Base-by-base conservation (phyloP, 2,113 vertebrate genomes). In the Speoplatyrhinus poulsoni region DNA sequence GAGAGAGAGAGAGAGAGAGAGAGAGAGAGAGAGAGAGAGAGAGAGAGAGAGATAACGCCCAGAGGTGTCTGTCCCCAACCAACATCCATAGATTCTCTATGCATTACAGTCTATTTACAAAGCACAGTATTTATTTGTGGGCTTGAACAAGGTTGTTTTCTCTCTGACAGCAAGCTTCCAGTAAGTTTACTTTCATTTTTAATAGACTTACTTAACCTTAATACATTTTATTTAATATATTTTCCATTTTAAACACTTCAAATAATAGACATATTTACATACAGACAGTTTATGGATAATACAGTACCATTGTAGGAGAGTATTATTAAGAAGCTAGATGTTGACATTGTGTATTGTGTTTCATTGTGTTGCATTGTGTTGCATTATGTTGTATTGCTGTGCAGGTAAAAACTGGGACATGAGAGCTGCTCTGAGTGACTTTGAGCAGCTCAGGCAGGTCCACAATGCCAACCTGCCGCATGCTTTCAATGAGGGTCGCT, bases 321-420 rank as follows among this genome's bases (percentile, higher is more conserved):
- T 16, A 12, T 15, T 9, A 59, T 32, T 3, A 13, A 41, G 36
- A 41, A 41, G 36, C 5, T 41, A 26, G 58, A 48, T 15, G 33
- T 62, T 53, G 60, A 6, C 46, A 11, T 3, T 60, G 9, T 6
- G 33, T 16, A 16, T 26, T 17, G 1, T 3, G 15, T 48, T 48
- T 67, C 49, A 26, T 16, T 41, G 26, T 58, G 17, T 26, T 26
- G 26, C 26, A 26, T 26, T 76, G 46, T 65, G 41, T 78, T 5
- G 6, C 11, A 13, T 26, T 76, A 41, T 65, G 41, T 78, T 5
- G 6, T 5, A 13, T 6, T 65, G 65, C 61, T 79, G 81, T 62
- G 33, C 78, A 99, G 98, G 98, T 88, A 99, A 99, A 92, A 99
- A 99, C 83, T 99, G 98, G 98, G 98, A 99, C 93, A 88, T 99